These are phyloP conservation scores for Dinoponera quadriceps DNA, from an alignment of 1,140 invertebrate species.

Conservation along the genomic window DNA sequence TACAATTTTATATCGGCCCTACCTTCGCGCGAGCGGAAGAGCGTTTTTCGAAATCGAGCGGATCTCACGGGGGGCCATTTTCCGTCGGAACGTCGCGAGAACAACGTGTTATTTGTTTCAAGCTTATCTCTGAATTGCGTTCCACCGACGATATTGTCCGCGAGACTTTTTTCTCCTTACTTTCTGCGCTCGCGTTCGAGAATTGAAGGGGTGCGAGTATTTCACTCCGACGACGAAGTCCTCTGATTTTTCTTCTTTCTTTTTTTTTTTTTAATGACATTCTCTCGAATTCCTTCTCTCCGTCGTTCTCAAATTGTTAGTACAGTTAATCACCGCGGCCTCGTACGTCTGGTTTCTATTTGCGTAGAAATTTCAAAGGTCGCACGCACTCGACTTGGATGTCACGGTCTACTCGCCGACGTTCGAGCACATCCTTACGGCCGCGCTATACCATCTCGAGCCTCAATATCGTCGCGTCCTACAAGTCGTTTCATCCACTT, in stretches of 20 bases:
- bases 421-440: constrained; percentile 14
- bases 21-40: background rate
- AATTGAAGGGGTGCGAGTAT: too few species aligned
- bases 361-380: constrained; percentile 13
- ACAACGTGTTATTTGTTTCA: too few species aligned
- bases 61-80: too few species aligned
- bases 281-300: too few species aligned
- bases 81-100: too few species aligned
- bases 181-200: too few species aligned
- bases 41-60: background rate
- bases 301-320: background rate
- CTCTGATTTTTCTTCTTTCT: too few species aligned
- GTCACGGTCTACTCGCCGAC: background rate
- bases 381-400: constrained; percentile 19
- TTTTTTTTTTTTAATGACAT: too few species aligned
- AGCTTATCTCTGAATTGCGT: too few species aligned
- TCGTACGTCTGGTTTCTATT: background rate
- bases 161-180: too few species aligned
- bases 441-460: background rate
- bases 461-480: background rate
- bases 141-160: too few species aligned
- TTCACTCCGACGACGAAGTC: too few species aligned
- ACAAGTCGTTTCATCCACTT: background rate
- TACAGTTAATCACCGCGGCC: background rate
- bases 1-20: background rate